phyloP scores from a whole-genome alignment of 2,113 vertebrate genomes.

The Hylia prasina region DNA sequence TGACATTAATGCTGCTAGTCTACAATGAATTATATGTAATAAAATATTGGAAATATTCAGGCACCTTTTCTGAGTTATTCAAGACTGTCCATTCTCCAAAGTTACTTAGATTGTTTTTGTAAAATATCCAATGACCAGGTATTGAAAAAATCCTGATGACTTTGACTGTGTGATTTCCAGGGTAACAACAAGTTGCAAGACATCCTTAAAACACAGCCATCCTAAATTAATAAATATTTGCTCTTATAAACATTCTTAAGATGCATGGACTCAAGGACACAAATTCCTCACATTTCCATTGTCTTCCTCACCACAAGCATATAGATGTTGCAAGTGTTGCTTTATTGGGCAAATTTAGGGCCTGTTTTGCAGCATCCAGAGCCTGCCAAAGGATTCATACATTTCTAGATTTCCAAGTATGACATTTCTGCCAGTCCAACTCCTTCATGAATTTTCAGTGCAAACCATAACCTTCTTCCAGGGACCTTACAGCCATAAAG shows the following conservation, averaged over 20 bases:
- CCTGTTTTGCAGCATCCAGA: not conserved
- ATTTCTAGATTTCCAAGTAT: not conserved
- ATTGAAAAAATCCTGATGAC: not conserved
- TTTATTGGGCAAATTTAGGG: not conserved
- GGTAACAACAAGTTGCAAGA: not conserved
- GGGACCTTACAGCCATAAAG: not conserved
- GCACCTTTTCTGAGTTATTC: not conserved
- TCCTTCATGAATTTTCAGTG: not conserved
- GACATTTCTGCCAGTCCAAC: not conserved
- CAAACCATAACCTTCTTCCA: not conserved
- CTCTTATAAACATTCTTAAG: not conserved
- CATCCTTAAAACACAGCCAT: not conserved
- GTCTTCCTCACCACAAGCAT: not conserved
- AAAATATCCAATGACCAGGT: not conserved
- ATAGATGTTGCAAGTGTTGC: not conserved
- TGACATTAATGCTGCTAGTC: not conserved
- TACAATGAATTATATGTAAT: not conserved
- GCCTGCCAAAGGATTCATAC: not conserved
- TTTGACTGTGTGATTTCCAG: not conserved
- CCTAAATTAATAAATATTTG: not conserved
- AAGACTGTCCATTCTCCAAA: not conserved
- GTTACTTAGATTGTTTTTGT: not conserved
- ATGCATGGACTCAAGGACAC: not conserved
- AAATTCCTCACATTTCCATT: not conserved
- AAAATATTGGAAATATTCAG: not conserved